Evolutionary conservation across 2,113 vertebrate species (phyloP).

Genomic region (Sitta europaea): DNA sequence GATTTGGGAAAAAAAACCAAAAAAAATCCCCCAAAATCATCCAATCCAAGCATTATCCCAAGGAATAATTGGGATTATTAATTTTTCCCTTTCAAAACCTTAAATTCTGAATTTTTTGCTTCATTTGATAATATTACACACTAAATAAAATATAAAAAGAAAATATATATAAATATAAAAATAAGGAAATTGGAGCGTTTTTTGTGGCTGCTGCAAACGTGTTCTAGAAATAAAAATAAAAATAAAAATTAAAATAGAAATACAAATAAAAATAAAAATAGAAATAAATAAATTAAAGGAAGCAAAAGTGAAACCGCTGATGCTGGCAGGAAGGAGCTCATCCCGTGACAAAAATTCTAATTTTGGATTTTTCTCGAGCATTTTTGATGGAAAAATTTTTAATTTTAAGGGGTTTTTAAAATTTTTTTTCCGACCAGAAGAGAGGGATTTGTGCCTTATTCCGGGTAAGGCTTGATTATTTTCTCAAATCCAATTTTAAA

Average conservation of each 20-base stretch:
- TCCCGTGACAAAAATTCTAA: fast-evolving
- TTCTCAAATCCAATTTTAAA: neutral
- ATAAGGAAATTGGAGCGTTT: fast-evolving
- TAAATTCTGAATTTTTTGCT: too few species aligned
- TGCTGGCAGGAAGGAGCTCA: fast-evolving
- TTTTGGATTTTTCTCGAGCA: fast-evolving
- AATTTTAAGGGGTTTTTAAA: fast-evolving
- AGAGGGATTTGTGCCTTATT: neutral
- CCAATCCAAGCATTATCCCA: neutral
- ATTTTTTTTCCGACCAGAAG: neutral
- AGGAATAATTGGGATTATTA: neutral
- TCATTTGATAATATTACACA: too few species aligned
- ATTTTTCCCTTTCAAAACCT: fast-evolving
- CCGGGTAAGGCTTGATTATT: neutral
- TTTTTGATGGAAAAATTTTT: neutral
- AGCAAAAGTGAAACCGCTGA: neutral
- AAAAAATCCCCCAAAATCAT: neutral
- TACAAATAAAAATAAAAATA: neutral
- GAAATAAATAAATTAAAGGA: neutral
- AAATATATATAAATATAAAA: too few species aligned
- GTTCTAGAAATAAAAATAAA: neutral
- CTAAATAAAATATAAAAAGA: too few species aligned
- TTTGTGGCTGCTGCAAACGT: fast-evolving
- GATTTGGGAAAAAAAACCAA: neutral
- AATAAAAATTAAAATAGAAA: neutral